These are phyloP conservation scores for Enteromius viviparus DNA, from an alignment of 2,797 vertebrate species.

Conservation along the genomic window DNA sequence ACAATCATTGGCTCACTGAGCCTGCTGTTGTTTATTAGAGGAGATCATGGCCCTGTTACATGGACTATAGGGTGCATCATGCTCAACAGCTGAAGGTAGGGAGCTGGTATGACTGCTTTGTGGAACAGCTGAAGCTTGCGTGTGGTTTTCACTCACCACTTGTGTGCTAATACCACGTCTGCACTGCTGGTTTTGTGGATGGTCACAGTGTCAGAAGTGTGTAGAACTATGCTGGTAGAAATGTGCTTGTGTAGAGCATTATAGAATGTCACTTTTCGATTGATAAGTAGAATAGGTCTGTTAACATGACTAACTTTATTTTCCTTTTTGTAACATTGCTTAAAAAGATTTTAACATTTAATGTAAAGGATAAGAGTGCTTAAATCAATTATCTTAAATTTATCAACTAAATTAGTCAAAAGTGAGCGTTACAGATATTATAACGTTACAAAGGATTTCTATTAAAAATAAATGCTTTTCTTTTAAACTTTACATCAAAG, in stretches of 20 bases:
- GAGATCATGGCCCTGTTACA: slow-evolving; percentile 41
- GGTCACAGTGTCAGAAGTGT: background rate
- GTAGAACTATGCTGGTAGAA: slow-evolving; percentile 13
- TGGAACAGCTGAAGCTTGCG: slow-evolving; percentile 2
- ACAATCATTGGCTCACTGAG: slow-evolving; percentile 31
- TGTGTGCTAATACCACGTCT: slow-evolving; percentile 28
- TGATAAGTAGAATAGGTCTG: slow-evolving; percentile 4
- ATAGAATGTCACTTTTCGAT: background rate
- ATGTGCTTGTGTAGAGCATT: background rate
- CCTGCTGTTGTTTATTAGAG: slow-evolving; percentile 52
- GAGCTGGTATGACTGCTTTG: slow-evolving; percentile 22
- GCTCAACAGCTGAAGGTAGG: slow-evolving; percentile 62
- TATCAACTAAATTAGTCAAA: no score
- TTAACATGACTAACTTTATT: background rate
- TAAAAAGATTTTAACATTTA: slow-evolving; percentile 8
- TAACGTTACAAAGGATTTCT: background rate
- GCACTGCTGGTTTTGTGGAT: background rate
- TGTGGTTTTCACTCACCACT: slow-evolving; percentile 32
- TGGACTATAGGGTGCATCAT: slow-evolving; percentile 46
- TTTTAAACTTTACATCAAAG: background rate
- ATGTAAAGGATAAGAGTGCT: background rate
- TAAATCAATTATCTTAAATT: background rate
- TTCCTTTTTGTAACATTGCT: background rate
- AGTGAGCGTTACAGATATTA: background rate
- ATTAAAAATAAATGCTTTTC: background rate